Evolutionary conservation across 2,797 vertebrate genomes (phyloP).

Genomic region (Australoheros facetus): DNA sequence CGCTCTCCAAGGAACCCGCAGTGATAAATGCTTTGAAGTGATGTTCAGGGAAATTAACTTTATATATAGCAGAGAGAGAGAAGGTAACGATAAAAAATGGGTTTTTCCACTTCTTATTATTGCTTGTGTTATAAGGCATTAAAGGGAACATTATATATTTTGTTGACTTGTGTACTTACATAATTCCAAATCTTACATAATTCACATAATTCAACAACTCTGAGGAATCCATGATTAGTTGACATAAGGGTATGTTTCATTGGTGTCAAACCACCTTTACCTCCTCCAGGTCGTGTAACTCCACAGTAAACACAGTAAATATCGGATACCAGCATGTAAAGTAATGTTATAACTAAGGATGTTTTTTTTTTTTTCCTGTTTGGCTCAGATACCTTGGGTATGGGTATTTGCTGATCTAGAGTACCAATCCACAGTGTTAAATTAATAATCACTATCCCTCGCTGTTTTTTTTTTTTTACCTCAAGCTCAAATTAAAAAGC

Average conservation of each 20-base stretch:
- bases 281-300: background rate
- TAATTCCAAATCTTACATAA: background rate
- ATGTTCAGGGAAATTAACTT: slow-evolving; percentile 14
- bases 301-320: background rate
- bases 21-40: slow-evolving; percentile 29
- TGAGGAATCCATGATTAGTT: background rate
- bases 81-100: background rate
- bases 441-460: background rate
- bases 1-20: slow-evolving; percentile 8
- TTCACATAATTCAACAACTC: background rate
- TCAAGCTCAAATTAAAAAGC: background rate
- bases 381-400: background rate
- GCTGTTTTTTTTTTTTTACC: no score
- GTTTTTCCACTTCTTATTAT: background rate
- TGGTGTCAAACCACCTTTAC: background rate
- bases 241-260: background rate
- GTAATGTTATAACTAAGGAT: background rate
- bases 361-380: background rate
- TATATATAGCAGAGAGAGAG: slow-evolving; percentile 1
- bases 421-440: background rate
- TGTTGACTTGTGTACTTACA: background rate
- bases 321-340: background rate
- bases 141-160: background rate
- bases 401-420: background rate
- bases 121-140: background rate